phyloP scores from a whole-genome alignment of 2,797 vertebrate species.

The Harpagifer antarcticus region DNA sequence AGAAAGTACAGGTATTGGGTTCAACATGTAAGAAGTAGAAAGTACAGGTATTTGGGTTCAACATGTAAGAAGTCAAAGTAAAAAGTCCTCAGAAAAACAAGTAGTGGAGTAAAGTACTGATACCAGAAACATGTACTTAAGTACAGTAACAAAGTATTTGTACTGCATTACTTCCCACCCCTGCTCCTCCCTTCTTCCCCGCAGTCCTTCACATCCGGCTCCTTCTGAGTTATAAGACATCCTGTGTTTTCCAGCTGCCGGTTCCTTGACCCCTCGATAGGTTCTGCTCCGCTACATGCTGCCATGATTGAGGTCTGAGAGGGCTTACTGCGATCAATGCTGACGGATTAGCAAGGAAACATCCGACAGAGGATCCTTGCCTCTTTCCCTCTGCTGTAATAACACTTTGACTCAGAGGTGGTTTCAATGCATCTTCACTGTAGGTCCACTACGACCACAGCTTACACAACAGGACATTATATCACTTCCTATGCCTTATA shows the following conservation, averaged over 20 bases:
- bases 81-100: no score
- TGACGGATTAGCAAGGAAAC: slow-evolving; percentile 50
- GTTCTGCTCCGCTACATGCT: slow-evolving; percentile 13
- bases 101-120: no score
- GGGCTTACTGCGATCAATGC: slow-evolving; percentile 49
- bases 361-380: slow-evolving; percentile 20
- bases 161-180: no score
- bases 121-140: no score
- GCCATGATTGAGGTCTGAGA: slow-evolving; percentile 50
- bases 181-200: no score
- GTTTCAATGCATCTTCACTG: neutral
- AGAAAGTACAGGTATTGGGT: no score
- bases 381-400: neutral
- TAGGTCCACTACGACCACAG: neutral
- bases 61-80: no score
- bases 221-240: slow-evolving; percentile 22
- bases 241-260: neutral
- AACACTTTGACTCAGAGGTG: slow-evolving; percentile 12
- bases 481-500: neutral
- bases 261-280: slow-evolving; percentile 43
- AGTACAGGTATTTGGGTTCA: no score
- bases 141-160: no score
- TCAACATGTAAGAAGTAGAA: no score
- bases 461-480: neutral
- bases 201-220: slow-evolving; percentile 3